Conservation (phyloP, 1,140 invertebrate species). For the Macrobrachium nipponense region DNA sequence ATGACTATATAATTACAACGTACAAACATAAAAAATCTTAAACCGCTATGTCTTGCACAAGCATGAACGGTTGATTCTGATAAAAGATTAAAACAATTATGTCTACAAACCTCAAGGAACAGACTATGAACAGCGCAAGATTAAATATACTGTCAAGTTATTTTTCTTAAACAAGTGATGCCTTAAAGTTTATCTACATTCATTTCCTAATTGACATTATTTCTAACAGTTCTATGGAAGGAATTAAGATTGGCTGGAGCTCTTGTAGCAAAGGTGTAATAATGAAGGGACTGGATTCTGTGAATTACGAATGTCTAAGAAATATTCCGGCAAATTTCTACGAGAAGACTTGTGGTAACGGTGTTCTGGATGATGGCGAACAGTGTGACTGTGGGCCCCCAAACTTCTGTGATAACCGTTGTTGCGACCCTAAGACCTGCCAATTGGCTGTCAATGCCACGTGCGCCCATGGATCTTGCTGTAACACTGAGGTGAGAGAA, state of each 20-base stretch:
- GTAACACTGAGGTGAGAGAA: constrained; percentile 35
- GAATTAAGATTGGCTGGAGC: constrained; percentile 80
- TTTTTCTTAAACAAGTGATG: not conserved
- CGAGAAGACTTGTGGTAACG: constrained; percentile 93
- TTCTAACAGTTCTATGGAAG: constrained; percentile 77
- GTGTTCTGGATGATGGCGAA: constrained; percentile 92
- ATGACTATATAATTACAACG: no score
- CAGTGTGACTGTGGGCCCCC: constrained; percentile 90
- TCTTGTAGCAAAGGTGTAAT: constrained; percentile 88
- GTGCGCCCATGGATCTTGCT: constrained; percentile 84
- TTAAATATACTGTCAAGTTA: not conserved
- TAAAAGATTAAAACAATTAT: no score
- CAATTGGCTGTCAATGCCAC: constrained; percentile 85
- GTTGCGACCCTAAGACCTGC: constrained; percentile 90
- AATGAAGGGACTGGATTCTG: constrained; percentile 88
- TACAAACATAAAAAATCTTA: no score
- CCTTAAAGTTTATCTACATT: not conserved
- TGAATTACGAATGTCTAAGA: constrained; percentile 95
- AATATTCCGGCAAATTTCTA: constrained; percentile 78
- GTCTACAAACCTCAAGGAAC: no score
- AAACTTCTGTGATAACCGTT: constrained; percentile 83
- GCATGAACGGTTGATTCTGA: no score
- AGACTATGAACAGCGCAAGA: no score
- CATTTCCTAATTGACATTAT: constrained; percentile 75
- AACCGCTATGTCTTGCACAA: no score